Conservation (phyloP, 2,797 vertebrate genomes). For the Chaetophractus vellerosus region DNA sequence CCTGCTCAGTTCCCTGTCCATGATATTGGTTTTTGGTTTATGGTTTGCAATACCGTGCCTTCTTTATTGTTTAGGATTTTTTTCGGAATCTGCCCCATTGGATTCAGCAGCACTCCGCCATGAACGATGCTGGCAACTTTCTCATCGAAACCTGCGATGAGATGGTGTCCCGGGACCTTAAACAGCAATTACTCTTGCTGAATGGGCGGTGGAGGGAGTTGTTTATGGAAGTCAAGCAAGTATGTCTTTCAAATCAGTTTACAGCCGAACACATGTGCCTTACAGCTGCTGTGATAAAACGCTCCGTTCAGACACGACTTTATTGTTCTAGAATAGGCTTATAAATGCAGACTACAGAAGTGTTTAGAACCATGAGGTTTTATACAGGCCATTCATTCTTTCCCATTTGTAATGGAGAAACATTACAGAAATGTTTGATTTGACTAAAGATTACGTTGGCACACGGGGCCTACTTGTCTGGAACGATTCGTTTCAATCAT, state of each 20-base stretch:
- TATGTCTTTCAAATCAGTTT: slow-evolving; percentile 84
- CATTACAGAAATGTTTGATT: not conserved
- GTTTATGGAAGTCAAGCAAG: slow-evolving; percentile 99
- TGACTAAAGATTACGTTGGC: slow-evolving; percentile 34
- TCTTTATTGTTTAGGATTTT: slow-evolving; percentile 93
- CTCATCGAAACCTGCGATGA: slow-evolving; percentile 99
- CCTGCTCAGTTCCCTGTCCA: not conserved
- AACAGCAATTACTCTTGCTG: slow-evolving; percentile 97
- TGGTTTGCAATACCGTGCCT: not conserved
- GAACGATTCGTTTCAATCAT: not conserved
- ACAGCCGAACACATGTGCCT: not conserved
- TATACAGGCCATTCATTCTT: not conserved
- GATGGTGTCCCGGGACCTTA: slow-evolving; percentile 97
- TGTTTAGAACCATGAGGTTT: not conserved
- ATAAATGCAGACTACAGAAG: not conserved
- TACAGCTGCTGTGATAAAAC: not conserved
- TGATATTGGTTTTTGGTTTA: not conserved
- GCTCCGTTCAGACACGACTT: not conserved
- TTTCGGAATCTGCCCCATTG: slow-evolving; percentile 97
- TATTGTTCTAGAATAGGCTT: not conserved
- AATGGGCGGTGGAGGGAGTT: slow-evolving; percentile 98
- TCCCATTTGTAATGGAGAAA: not conserved
- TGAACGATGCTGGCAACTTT: slow-evolving; percentile 99
- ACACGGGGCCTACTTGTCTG: not conserved
- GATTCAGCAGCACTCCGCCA: slow-evolving; percentile 98